Percentiles rank a stretch among this genome's conserved stretches.
phyloP scores from a whole-genome alignment of 2,113 vertebrate genomes.

The Bagarius yarrelli region DNA sequence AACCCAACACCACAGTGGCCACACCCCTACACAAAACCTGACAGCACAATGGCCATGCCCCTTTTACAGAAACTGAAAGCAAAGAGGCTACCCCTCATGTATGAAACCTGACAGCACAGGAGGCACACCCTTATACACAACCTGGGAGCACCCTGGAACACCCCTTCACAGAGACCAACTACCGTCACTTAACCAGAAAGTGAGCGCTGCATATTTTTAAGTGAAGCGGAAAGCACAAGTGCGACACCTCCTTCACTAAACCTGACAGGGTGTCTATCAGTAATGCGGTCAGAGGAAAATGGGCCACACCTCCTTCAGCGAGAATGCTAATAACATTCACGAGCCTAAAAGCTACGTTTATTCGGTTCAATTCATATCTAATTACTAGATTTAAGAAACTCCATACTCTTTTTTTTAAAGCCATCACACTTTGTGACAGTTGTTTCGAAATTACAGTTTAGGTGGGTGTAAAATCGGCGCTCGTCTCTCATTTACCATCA shows the following conservation, averaged over 20 bases:
- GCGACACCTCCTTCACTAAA: not conserved
- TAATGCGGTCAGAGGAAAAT: not conserved
- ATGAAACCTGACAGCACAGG: not conserved
- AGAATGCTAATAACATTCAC: not conserved
- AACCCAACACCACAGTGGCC: not conserved
- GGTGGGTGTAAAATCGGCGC: slow-evolving; percentile 15
- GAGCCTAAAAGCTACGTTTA: not conserved
- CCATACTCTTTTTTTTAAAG: not conserved
- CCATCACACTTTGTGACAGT: not conserved
- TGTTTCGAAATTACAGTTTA: slow-evolving; percentile 5
- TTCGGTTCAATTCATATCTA: not conserved
- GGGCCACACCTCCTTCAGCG: not conserved
- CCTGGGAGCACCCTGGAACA: not conserved
- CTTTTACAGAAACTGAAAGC: not conserved
- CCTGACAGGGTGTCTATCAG: not conserved
- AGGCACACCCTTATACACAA: not conserved
- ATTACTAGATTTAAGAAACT: not conserved
- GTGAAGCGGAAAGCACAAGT: too few relatives aligned
- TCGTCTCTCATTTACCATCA: slow-evolving; percentile 29
- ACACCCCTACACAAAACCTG: not conserved
- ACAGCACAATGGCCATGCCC: not conserved
- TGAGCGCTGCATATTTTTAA: not conserved
- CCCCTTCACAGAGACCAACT: not conserved
- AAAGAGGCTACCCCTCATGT: not conserved
- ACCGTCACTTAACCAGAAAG: not conserved